These are phyloP conservation scores for Drosophila eohydei DNA, from an alignment of 2,888 invertebrate species.

Conservation along the genomic window DNA sequence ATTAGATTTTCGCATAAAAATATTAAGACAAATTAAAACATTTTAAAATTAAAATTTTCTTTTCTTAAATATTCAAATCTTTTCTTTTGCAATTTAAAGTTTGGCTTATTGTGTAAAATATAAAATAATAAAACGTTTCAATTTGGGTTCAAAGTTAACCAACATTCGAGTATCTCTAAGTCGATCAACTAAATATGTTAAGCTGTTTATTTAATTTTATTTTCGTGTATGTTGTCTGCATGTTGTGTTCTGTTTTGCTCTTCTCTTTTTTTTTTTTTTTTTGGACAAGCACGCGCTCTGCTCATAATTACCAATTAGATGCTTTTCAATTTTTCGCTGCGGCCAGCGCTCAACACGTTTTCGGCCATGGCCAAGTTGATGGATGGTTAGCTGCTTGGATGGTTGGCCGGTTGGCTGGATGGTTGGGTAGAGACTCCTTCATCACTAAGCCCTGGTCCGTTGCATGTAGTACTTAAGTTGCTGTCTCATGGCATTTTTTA, in stretches of 20 bases:
- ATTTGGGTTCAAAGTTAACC: not conserved
- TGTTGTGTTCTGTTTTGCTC: constrained; percentile 39
- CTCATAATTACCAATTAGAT: constrained; percentile 79
- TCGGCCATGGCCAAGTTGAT: constrained; percentile 58
- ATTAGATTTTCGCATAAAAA: too few relatives aligned
- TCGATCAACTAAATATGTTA: constrained; percentile 18
- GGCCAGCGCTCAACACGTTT: constrained; percentile 65
- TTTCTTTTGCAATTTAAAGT: too few relatives aligned
- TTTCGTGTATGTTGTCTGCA: constrained; percentile 43
- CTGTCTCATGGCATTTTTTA: constrained; percentile 51
- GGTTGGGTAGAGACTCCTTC: constrained; percentile 35
- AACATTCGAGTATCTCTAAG: constrained; percentile 21
- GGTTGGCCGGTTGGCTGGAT: constrained; percentile 41
- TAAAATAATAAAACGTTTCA: not conserved
- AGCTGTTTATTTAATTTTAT: constrained; percentile 22
- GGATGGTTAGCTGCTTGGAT: constrained; percentile 48
- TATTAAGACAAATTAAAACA: too few relatives aligned
- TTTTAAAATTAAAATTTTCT: too few relatives aligned
- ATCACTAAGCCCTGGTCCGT: constrained; percentile 24
- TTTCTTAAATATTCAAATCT: too few relatives aligned
- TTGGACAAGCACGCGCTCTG: constrained; percentile 73
- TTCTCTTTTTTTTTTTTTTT: constrained; percentile 24
- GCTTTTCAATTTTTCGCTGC: constrained; percentile 73
- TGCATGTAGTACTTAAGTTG: constrained; percentile 55
- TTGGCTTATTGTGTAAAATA: too few relatives aligned